Evolutionary conservation across 1,140 invertebrate genomes (phyloP), one percentile per base, ranked within the genome.

Genomic region (Caenorhabditis remanei): DNA sequence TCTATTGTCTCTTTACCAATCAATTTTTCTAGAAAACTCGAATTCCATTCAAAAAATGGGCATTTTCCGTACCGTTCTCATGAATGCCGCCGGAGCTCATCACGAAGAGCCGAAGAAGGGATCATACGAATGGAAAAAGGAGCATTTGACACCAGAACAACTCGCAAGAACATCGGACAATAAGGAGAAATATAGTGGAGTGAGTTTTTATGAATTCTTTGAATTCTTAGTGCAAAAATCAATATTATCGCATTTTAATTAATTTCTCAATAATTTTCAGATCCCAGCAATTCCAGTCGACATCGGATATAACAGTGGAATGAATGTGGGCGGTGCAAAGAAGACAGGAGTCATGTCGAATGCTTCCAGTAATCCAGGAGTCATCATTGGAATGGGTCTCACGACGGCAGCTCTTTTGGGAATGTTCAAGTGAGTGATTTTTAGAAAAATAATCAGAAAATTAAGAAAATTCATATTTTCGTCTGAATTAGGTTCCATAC

Each of bases 321-420:
- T 89, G 56, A 58, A 71, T 14, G 85, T 58, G 46, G 63, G 84
- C n/a, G 88, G 88, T 7, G 21, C 67, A 16, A 50, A 87, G 53
- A 53, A 87, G 56, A 85, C 65, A 19, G 88, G 88, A 7, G 87
- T 87, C 13, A 14, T 89, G 7, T 75, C 55, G 5, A 85, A 89
- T 19, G 88, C 86, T n/a, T 43, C 61, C 24, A 88, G 86, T 56
- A 90, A 90, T 86, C 90, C 90, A 32, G 55, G 58, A 32, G 90
- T 90, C 53, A 87, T 90, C 19, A 19, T 90, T 61, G 90, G 90
- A 41, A 90, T 91, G 89, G 90, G 90, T 41, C 71, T 90, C 8
- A 90, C 90, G 7, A 88, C 87, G 5, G 50, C 83, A n/a, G 90
- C 90, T 9, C 86, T 90, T 14, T 71, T 91, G 6, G 90, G 90